Evolutionary conservation across 2,888 invertebrate genomes (phyloP).

Genomic region (Perithous albicinctus): DNA sequence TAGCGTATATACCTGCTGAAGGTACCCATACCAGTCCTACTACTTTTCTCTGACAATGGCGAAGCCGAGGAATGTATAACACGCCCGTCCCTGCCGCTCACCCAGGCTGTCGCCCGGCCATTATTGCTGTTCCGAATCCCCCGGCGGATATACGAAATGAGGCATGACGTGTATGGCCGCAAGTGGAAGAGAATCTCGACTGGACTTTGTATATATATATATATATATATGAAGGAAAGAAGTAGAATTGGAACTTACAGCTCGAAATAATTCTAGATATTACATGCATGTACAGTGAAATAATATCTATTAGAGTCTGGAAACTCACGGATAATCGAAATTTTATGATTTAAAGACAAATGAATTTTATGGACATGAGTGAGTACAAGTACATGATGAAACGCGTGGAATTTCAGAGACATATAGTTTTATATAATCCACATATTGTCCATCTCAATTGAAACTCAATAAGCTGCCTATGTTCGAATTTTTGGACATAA

Average conservation of each 20-base stretch:
- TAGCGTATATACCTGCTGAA: neutral
- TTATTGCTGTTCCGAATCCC: constrained; percentile 52
- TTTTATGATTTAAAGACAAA: too few species aligned
- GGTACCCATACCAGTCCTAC: constrained; percentile 14
- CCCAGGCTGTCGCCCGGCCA: constrained; percentile 21
- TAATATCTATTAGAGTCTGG: neutral
- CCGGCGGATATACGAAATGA: constrained; percentile 47
- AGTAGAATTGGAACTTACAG: constrained; percentile 14
- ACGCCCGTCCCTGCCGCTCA: constrained; percentile 8
- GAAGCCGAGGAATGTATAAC: constrained; percentile 44
- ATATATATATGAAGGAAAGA: too few species aligned
- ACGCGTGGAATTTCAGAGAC: too few species aligned
- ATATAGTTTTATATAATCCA: too few species aligned
- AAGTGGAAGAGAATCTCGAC: constrained; percentile 20
- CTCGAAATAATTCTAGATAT: neutral
- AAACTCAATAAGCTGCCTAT: too few species aligned
- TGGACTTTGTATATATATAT: neutral
- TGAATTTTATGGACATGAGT: too few species aligned
- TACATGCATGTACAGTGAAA: neutral
- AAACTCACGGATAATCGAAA: neutral
- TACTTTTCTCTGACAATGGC: constrained; percentile 42
- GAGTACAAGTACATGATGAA: too few species aligned
- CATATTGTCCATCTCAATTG: too few species aligned
- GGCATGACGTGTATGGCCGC: constrained; percentile 37
- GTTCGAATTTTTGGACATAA: too few species aligned